These are phyloP conservation scores for Lithophane leautieri DNA, from an alignment of 2,888 invertebrate genomes.

Conservation along the genomic window DNA sequence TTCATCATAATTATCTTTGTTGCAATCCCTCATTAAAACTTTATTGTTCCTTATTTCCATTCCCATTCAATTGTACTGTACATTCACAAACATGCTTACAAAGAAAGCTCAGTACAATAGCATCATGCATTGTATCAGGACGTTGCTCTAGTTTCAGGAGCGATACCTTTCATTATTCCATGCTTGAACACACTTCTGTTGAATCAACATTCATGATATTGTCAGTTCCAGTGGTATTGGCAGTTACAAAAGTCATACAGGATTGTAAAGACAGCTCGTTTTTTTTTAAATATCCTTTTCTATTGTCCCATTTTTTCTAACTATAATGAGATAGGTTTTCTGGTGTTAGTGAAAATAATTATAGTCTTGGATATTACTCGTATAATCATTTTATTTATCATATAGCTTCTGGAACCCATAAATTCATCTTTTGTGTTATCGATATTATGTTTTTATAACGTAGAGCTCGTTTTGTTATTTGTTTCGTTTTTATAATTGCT, in stretches of 20 bases:
- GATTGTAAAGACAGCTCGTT: not conserved
- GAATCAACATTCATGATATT: constrained; percentile 38
- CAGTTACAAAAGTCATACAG: not conserved
- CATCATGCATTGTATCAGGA: constrained; percentile 42
- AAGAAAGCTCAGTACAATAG: constrained; percentile 38
- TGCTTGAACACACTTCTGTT: constrained; percentile 21
- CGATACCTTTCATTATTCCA: constrained; percentile 50
- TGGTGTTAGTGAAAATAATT: not conserved
- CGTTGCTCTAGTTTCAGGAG: constrained; percentile 44
- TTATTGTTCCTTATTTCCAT: constrained; percentile 12
- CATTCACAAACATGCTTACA: constrained; percentile 31
- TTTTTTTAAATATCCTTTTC: not conserved
- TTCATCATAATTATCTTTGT: not conserved
- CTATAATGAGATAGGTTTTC: not conserved
- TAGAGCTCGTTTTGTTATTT: not conserved
- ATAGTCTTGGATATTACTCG: not conserved
- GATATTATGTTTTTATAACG: not conserved
- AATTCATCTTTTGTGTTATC: not conserved
- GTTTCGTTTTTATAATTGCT: not conserved
- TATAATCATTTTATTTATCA: not conserved
- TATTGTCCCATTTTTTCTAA: not conserved
- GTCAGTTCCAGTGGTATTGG: constrained; percentile 8
- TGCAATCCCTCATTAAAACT: constrained; percentile 20
- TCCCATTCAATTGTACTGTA: constrained; percentile 5
- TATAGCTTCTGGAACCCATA: not conserved